phyloP scores from a whole-genome alignment of 2,888 invertebrate species.

The Ochropleura plecta region DNA sequence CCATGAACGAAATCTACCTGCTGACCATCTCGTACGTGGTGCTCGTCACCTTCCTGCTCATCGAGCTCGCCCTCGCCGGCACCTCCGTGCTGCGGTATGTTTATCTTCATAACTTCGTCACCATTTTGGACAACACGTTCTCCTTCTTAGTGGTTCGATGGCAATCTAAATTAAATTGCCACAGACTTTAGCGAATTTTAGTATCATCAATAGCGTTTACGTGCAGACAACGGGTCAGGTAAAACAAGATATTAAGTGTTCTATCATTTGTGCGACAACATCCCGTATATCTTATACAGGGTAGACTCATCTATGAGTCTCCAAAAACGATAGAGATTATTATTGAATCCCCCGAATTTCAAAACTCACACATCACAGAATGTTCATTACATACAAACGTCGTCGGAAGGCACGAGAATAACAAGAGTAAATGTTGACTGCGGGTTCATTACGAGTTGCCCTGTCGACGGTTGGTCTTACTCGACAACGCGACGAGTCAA shows the following conservation, averaged over 20 bases:
- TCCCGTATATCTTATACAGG: background rate
- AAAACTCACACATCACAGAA: background rate
- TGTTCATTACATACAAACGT: background rate
- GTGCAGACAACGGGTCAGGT: background rate
- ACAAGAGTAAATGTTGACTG: slow-evolving; percentile 7
- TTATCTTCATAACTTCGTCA: background rate
- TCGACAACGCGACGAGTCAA: background rate
- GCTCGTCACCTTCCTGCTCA: slow-evolving; percentile 94
- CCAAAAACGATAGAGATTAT: background rate
- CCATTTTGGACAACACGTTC: background rate
- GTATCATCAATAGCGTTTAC: background rate
- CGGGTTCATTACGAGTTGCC: slow-evolving; percentile 3
- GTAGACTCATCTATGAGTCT: background rate
- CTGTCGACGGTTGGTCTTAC: background rate
- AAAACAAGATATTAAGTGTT: background rate
- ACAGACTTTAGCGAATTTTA: background rate
- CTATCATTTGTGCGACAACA: background rate
- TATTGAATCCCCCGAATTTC: background rate
- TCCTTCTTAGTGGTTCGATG: background rate
- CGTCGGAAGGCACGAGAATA: background rate
- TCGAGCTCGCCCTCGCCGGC: slow-evolving; percentile 91
- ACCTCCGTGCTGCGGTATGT: slow-evolving; percentile 86
- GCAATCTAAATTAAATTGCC: background rate
- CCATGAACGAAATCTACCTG: slow-evolving; percentile 97
- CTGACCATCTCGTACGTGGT: slow-evolving; percentile 96